Evolutionary conservation across 2,797 vertebrate species (phyloP).

Genomic region (Silurus aristotelis): DNA sequence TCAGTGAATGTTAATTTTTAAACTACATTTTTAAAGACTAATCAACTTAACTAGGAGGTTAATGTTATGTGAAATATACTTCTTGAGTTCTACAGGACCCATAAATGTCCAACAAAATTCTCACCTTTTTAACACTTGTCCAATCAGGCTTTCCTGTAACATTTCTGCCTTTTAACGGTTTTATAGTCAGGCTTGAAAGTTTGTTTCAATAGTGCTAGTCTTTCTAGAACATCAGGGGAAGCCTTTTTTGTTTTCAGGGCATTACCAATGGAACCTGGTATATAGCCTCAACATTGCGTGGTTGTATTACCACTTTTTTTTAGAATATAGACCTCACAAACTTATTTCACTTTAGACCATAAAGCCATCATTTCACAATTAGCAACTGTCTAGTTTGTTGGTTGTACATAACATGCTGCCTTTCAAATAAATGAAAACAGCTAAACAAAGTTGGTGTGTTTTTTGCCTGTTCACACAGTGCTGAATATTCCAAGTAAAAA

Average conservation of each 20-base stretch:
- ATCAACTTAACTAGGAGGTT: constrained; percentile 16
- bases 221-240: constrained; percentile 23
- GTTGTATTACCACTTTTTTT: constrained; percentile 36
- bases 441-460: constrained; percentile 43
- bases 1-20: constrained; percentile 43
- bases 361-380: constrained; percentile 54
- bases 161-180: constrained; percentile 30
- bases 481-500: not conserved
- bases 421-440: constrained; percentile 67
- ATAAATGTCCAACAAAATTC: constrained; percentile 16
- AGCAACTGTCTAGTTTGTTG: constrained; percentile 55
- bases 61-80: constrained; percentile 38
- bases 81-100: constrained; percentile 29
- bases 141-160: not conserved
- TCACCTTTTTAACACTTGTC: not conserved
- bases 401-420: constrained; percentile 58
- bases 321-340: constrained; percentile 50
- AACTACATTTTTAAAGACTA: constrained; percentile 40
- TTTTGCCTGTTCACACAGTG: not conserved
- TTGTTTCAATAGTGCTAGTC: constrained; percentile 29
- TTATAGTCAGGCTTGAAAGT: constrained; percentile 7
- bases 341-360: constrained; percentile 43
- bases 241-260: not conserved
- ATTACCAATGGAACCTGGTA: constrained; percentile 4
- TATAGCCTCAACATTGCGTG: constrained; percentile 28